Percentiles rank a stretch among this genome's conserved stretches.
phyloP scores from a whole-genome alignment of 2,888 invertebrate species.

The Pterobdella sp. region DNA sequence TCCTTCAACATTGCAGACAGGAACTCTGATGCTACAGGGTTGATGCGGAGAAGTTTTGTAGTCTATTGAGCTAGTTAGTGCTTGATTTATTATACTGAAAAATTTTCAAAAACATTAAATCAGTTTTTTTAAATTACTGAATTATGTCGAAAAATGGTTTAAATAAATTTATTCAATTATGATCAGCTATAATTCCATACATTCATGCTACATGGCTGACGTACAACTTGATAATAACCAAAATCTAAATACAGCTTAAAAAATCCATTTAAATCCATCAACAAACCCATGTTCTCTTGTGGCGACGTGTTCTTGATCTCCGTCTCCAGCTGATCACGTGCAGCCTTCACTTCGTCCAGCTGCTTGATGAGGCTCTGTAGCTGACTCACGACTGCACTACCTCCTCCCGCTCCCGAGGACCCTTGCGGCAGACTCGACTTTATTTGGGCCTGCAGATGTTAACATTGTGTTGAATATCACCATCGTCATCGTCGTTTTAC shows the following conservation, averaged over 20 bases:
- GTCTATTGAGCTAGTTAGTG: background rate
- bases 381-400: background rate
- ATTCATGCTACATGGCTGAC: too few relatives aligned
- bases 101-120: too few relatives aligned
- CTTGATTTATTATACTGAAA: background rate
- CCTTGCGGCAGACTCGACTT: slow-evolving; percentile 4
- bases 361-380: background rate
- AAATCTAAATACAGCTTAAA: too few relatives aligned
- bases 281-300: background rate
- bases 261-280: too few relatives aligned
- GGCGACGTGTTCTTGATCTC: background rate
- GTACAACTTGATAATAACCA: too few relatives aligned
- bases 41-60: background rate
- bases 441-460: background rate
- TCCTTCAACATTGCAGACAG: slow-evolving; percentile 67
- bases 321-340: background rate
- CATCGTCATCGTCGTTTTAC: background rate
- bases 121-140: too few relatives aligned
- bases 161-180: too few relatives aligned
- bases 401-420: background rate
- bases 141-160: too few relatives aligned
- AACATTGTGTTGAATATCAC: background rate
- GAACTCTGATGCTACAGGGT: slow-evolving; percentile 60
- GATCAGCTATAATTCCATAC: too few relatives aligned
- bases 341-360: background rate